These are phyloP conservation scores for Crossaster papposus DNA, from an alignment of 53 echinoderm and acorn worm genomes.

Conservation along the genomic window DNA sequence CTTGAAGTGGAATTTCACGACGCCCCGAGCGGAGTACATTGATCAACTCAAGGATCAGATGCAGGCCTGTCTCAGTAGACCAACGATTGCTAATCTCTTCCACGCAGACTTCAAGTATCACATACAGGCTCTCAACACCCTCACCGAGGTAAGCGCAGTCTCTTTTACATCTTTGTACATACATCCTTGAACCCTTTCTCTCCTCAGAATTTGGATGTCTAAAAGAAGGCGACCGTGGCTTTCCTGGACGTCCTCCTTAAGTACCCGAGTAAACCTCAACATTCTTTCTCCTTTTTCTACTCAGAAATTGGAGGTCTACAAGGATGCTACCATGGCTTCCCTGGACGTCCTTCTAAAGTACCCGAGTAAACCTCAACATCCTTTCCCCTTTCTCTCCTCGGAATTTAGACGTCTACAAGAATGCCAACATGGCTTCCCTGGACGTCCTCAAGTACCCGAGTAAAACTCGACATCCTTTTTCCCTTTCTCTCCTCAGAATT, in stretches of 20 bases:
- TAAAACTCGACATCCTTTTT: too few relatives aligned
- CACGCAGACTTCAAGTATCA: slow-evolving; percentile 92
- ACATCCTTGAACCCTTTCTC: background rate
- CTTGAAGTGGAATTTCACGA: slow-evolving; percentile 91
- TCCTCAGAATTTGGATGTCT: slow-evolving; percentile 57
- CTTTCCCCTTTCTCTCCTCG: background rate
- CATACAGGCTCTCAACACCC: slow-evolving; percentile 64
- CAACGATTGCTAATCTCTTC: slow-evolving; percentile 71
- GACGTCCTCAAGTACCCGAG: slow-evolving; percentile 91
- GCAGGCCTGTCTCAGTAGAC: slow-evolving; percentile 77
- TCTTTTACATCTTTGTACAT: background rate
- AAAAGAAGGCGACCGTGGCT: slow-evolving; percentile 77
- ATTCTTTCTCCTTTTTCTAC: background rate
- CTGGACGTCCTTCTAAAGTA: background rate
- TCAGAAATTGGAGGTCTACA: slow-evolving; percentile 67
- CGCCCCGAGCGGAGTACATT: slow-evolving; percentile 78
- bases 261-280: too few relatives aligned
- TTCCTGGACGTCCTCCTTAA: slow-evolving; percentile 84
- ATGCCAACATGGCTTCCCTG: slow-evolving; percentile 78
- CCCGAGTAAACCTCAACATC: background rate
- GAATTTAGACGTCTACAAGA: slow-evolving; percentile 65
- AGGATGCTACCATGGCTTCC: too few relatives aligned
- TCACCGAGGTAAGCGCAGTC: slow-evolving; percentile 63
- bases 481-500: slow-evolving; percentile 46
- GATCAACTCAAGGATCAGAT: slow-evolving; percentile 95